These are phyloP conservation scores for Pterocles gutturalis DNA, from an alignment of 2,113 vertebrate species.

Conservation along the genomic window DNA sequence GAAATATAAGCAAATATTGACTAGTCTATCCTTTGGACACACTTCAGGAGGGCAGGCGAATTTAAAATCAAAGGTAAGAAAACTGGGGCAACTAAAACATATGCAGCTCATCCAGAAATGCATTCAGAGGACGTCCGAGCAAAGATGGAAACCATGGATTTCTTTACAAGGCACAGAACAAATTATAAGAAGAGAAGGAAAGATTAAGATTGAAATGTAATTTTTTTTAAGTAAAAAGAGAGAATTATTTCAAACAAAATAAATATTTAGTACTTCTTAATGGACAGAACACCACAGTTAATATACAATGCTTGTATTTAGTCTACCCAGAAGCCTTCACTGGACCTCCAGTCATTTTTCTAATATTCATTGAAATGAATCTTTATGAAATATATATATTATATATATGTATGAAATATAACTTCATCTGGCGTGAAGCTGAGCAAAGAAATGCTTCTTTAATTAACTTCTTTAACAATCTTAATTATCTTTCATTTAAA, in stretches of 20 bases:
- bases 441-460: not conserved
- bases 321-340: not conserved
- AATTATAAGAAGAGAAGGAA: not conserved
- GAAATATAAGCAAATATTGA: not conserved
- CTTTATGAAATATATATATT: too few species aligned
- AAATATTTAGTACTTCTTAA: not conserved
- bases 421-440: not conserved
- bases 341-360: not conserved
- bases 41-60: not conserved
- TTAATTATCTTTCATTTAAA: not conserved
- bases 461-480: not conserved
- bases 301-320: not conserved
- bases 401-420: not conserved
- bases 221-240: not conserved
- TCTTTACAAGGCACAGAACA: not conserved
- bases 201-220: not conserved
- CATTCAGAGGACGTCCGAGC: not conserved
- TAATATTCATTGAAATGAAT: not conserved
- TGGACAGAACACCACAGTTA: not conserved
- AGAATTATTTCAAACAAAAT: not conserved
- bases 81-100: accelerated
- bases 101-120: not conserved
- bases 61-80: not conserved
- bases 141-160: not conserved
- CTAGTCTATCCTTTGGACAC: not conserved